Evolutionary conservation across 2,888 invertebrate genomes (phyloP).

Genomic region (Tromatobia lineatoria): DNA sequence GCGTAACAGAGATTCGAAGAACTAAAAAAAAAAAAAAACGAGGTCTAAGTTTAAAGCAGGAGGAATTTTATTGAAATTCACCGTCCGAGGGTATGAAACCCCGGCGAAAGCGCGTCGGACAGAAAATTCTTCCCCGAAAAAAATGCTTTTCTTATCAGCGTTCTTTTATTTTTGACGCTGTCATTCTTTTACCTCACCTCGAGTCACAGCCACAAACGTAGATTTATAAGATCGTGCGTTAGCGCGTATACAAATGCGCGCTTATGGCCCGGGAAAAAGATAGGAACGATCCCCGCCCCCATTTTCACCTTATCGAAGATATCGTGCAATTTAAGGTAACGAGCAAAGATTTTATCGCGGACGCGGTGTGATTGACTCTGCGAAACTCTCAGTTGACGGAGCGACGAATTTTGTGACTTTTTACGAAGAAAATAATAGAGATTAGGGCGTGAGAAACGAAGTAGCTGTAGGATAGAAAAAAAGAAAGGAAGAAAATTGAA

Average conservation of each 20-base stretch:
- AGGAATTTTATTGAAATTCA: slow-evolving; percentile 4
- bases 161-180: neutral
- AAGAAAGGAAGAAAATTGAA: neutral
- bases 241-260: slow-evolving; percentile 14
- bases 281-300: neutral
- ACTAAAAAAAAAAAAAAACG: neutral
- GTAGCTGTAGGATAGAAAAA: neutral
- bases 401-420: neutral
- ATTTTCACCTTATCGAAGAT: slow-evolving; percentile 72
- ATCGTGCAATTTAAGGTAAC: slow-evolving; percentile 80
- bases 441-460: slow-evolving; percentile 9
- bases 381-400: slow-evolving; percentile 17
- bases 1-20: neutral
- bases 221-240: slow-evolving; percentile 16
- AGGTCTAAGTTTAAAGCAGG: neutral
- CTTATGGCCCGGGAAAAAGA: slow-evolving; percentile 37
- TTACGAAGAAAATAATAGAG: slow-evolving; percentile 8
- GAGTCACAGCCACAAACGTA: slow-evolving; percentile 21
- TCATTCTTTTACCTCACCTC: slow-evolving; percentile 14
- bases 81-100: slow-evolving; percentile 65
- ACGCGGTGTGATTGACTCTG: slow-evolving; percentile 62
- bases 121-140: slow-evolving; percentile 5
- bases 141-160: neutral
- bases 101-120: slow-evolving; percentile 29
- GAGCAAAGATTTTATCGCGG: slow-evolving; percentile 72